phyloP scores from a whole-genome alignment of 1,140 invertebrate genomes.

The Grapholita molesta region DNA sequence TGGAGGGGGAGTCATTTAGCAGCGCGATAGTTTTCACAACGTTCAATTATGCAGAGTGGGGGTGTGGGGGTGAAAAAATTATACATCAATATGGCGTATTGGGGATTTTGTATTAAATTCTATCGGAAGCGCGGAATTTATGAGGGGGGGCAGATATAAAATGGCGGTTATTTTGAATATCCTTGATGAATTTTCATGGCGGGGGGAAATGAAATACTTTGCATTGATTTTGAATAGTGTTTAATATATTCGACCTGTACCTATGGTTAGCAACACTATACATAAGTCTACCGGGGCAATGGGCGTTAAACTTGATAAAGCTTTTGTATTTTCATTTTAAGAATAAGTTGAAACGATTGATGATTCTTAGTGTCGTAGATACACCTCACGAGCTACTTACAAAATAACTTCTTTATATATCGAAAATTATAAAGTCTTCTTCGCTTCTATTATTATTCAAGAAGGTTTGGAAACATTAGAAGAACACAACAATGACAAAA shows the following conservation, averaged over 20 bases:
- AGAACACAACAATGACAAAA: too few relatives aligned
- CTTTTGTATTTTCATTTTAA: not conserved
- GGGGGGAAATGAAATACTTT: constrained; percentile 32
- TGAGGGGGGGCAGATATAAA: constrained; percentile 36
- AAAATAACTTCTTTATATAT: too few relatives aligned
- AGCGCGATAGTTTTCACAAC: constrained; percentile 76
- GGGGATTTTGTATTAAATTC: constrained; percentile 72
- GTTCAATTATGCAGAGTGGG: constrained; percentile 69
- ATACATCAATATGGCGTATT: constrained; percentile 70
- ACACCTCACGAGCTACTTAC: too few relatives aligned
- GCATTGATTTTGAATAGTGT: not conserved
- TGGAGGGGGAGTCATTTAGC: constrained; percentile 64
- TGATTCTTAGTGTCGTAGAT: too few relatives aligned
- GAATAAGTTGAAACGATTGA: not conserved
- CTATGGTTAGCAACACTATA: not conserved
- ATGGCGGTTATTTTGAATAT: constrained; percentile 6
- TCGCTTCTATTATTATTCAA: too few relatives aligned
- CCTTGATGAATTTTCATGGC: constrained; percentile 47
- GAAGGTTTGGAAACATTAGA: too few relatives aligned
- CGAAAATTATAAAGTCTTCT: too few relatives aligned
- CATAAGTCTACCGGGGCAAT: not conserved
- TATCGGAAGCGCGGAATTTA: constrained; percentile 60
- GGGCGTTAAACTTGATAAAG: not conserved
- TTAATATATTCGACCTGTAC: not conserved
- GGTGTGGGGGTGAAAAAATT: constrained; percentile 61